Evolutionary conservation across 2,888 invertebrate species (phyloP).

Genomic region (Mimachlamys varia): DNA sequence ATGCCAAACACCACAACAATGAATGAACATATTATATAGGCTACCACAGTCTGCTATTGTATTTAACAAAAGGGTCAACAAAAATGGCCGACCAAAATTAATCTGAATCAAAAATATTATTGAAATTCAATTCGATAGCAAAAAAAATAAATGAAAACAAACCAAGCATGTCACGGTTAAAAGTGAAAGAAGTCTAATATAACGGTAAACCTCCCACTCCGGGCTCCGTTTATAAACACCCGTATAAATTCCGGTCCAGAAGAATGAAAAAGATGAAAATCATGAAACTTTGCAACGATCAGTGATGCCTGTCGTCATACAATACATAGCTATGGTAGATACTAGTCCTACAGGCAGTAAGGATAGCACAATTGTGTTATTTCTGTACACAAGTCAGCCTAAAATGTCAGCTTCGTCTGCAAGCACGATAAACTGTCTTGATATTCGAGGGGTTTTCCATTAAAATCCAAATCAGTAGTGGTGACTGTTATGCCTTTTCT

Average conservation of each 20-base stretch:
- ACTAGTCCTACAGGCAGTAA: conserved; percentile 31
- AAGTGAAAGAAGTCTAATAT: not conserved
- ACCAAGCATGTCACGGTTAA: conserved; percentile 10
- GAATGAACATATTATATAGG: conserved; percentile 29
- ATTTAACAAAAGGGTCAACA: not conserved
- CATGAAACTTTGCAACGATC: conserved; percentile 26
- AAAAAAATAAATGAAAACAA: not conserved
- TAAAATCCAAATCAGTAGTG: conserved; percentile 24
- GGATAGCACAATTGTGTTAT: conserved; percentile 32
- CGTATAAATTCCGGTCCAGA: conserved; percentile 16
- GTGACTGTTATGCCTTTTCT: conserved; percentile 34
- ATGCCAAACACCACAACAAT: conserved; percentile 8
- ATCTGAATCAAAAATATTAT: conserved; percentile 9
- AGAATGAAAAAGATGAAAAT: conserved; percentile 2
- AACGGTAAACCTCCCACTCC: conserved; percentile 16
- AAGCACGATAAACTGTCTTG: conserved; percentile 21
- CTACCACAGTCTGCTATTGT: not conserved
- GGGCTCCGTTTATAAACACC: conserved; percentile 1
- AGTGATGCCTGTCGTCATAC: conserved; percentile 24
- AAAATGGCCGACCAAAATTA: conserved; percentile 16
- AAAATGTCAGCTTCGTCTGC: conserved; percentile 34
- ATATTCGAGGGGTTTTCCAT: conserved; percentile 19
- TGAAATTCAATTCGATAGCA: not conserved
- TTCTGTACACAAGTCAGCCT: conserved; percentile 27
- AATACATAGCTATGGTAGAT: conserved; percentile 34